Evolutionary conservation across 1,140 invertebrate genomes (phyloP), one percentile per base, ranked within the genome.

Genomic region (Tyrophagus putrescentiae): DNA sequence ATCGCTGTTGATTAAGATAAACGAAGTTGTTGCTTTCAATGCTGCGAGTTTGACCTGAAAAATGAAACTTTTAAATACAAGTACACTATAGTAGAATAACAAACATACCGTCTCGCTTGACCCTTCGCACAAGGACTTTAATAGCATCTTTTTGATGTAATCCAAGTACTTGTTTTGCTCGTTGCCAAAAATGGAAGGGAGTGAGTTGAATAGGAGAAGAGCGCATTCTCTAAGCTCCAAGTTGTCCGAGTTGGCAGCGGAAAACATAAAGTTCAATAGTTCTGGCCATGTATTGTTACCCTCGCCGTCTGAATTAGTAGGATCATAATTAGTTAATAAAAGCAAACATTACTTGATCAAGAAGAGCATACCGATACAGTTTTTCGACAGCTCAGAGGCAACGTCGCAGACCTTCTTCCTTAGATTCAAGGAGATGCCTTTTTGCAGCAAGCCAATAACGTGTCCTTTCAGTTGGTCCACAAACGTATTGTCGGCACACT

Each of bases 211-310:
- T 74, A 99, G 89, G 65, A 87, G 80, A 41, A 98, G 80, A 13
- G 91, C 90, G 67, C 85, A 84, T 73, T 97, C 93, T 75, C 90
- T 90, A n/a, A 94, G 76, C 48, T 82, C 78, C 28, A 84, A 74
- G 68, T 84, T 79, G 32, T 82, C 76, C 62, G 85, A 84, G 73
- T 82, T 89, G 16, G 87, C 89, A 75, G 89, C 91, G 69, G 91
- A 84, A 74, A 96, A 98, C 67, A 99, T 77, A 72, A 96, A 98
- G 70, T 92, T 84, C 28, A 98, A 76, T 70, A 98, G 88, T 70
- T 97, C 93, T 27, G 88, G 89, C 95, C 95, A 99, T 62, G 83
- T 82, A 73, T 96, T 96, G 68, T 89, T 91, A 28, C 90, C 90
- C 71, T 94, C 87, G 65, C 97, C 93, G 72, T 98, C 93, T 74